phyloP scores from a whole-genome alignment of 1,140 invertebrate species.

The Panagrolaimus sp. region DNA sequence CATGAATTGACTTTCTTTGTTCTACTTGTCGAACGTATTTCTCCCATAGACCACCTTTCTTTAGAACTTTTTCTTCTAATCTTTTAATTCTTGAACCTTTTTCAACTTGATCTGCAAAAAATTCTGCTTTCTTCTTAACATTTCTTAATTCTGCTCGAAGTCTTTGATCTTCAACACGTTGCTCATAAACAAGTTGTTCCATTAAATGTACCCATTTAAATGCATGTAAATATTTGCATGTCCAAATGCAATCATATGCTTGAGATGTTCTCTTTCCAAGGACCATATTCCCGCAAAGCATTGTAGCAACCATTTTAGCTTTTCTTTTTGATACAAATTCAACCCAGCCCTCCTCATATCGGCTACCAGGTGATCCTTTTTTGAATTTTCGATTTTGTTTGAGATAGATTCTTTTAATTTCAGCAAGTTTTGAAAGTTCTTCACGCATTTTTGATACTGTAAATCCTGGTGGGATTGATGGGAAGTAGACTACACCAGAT shows the following conservation, averaged over 20 bases:
- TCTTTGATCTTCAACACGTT: slow-evolving; percentile 76
- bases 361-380: slow-evolving; percentile 58
- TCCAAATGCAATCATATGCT: slow-evolving; percentile 83
- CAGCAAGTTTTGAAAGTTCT: slow-evolving; percentile 50
- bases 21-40: slow-evolving; percentile 25
- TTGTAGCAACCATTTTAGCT: slow-evolving; percentile 66
- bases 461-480: slow-evolving; percentile 53
- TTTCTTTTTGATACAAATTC: slow-evolving; percentile 70
- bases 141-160: slow-evolving; percentile 74
- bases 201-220: slow-evolving; percentile 93
- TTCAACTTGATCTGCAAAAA: slow-evolving; percentile 75
- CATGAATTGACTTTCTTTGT: slow-evolving; percentile 23
- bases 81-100: slow-evolving; percentile 69
- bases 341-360: slow-evolving; percentile 88
- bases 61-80: slow-evolving; percentile 43
- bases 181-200: slow-evolving; percentile 82
- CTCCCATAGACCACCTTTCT: slow-evolving; percentile 44
- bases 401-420: slow-evolving; percentile 55
- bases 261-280: slow-evolving; percentile 74
- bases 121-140: slow-evolving; percentile 71
- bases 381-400: slow-evolving; percentile 42
- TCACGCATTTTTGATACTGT: slow-evolving; percentile 49
- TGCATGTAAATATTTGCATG: slow-evolving; percentile 52
- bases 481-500: slow-evolving; percentile 55
- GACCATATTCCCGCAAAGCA: slow-evolving; percentile 78